Base-by-base conservation (phyloP, 2,113 vertebrate genomes). In the Stictonetta naevosa region DNA sequence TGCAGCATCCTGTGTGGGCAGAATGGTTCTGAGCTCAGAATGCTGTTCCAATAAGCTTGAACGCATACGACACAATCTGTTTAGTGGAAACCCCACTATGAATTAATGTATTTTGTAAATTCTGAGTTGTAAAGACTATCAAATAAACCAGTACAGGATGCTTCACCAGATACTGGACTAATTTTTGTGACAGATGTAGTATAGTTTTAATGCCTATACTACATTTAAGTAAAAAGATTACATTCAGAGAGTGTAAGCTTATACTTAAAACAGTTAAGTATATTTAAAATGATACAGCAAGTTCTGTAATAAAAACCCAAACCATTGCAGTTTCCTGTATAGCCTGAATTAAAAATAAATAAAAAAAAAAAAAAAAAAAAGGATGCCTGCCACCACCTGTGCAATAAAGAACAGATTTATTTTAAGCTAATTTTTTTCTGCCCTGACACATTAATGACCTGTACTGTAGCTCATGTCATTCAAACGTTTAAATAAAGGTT, bases 351-450 rank as follows among this genome's bases (percentile, higher is more conserved):
- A 56, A 48, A 48, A 48, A 48, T 20, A 48, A 31, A 74, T 56
- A 31, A 74, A 71, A 81, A 73, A 33, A 83, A 86, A 85, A 74
- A 63, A 31, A 71, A 71, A 81, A 73, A 33, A 83, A 83, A 83
- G 18, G 56, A 71, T 16, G 13, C 18, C 40, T 89, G 25, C 34
- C 60, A 67, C 48, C 0, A 1, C 15, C 53, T 82, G 38, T 48
- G 38, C 33, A 84, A 50, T 74, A 77, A 87, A 89, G 11, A 8
- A 66, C 10, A 73, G 59, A 71, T 88, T 85, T 88, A 58, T 80
- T 90, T 83, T 58, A 67, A 90, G 73, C 23, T 20, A 67, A 1
- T 1, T 31, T 31, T 59, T 86, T 93, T 81, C 50, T 90, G 23
- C 29, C 13, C 1, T 74, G 59, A 76, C 63, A 74, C 21, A 56